Percentiles rank a stretch among this genome's conserved stretches.
phyloP scores from a whole-genome alignment of 2,113 vertebrate genomes.

The Xenus cinereus region DNA sequence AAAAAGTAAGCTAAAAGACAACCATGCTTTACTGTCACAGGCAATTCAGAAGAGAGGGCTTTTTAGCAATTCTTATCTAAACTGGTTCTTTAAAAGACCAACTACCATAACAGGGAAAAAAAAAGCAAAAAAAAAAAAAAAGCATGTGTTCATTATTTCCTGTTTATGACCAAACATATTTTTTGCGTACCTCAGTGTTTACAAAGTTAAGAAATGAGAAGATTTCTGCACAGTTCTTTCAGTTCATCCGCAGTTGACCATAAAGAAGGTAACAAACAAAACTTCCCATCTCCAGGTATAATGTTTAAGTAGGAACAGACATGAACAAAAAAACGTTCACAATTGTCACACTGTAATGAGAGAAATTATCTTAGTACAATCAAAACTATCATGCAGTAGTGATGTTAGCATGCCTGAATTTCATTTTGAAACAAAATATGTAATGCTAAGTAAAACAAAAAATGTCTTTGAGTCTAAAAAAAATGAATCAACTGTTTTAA shows the following conservation, averaged over 20 bases:
- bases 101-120: neutral
- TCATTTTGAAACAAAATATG: neutral
- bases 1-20: neutral
- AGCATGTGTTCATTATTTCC: neutral
- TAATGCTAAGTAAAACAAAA: neutral
- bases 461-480: neutral
- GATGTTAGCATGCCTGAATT: neutral
- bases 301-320: neutral
- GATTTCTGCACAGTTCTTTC: neutral
- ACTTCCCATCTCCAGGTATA: neutral
- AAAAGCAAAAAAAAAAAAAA: neutral
- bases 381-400: neutral
- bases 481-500: neutral
- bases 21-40: neutral
- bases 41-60: neutral
- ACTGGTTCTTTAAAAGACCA: neutral
- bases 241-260: neutral
- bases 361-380: neutral
- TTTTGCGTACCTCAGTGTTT: neutral
- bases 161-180: neutral
- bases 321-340: neutral
- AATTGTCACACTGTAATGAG: neutral
- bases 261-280: neutral
- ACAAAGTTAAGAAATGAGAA: neutral
- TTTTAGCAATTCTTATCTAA: neutral